Evolutionary conservation across 2,113 vertebrate genomes (phyloP).

Genomic region (Notothenia coriiceps): DNA sequence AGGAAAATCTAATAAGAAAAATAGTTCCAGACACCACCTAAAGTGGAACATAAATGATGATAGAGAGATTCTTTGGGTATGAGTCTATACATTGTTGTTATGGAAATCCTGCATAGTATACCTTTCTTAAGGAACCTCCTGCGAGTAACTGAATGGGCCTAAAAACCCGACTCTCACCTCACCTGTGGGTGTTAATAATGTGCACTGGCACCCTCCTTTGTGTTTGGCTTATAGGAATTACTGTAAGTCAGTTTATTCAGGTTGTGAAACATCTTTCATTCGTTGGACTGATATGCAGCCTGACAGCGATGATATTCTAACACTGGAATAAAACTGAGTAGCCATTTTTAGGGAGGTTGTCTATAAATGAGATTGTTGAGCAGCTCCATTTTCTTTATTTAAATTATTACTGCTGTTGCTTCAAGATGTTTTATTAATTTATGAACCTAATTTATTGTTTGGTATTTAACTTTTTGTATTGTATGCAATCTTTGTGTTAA

Average conservation of each 20-base stretch:
- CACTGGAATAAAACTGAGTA: slow-evolving; percentile 78
- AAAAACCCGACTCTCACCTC: background rate
- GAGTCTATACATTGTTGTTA: too few relatives aligned
- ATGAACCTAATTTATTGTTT: slow-evolving; percentile 84
- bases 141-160: slow-evolving; percentile 37
- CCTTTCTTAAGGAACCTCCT: slow-evolving; percentile 12
- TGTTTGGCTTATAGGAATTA: slow-evolving; percentile 48
- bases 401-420: slow-evolving; percentile 76
- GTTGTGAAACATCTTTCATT: slow-evolving; percentile 49
- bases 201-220: slow-evolving; percentile 61
- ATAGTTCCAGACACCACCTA: too few relatives aligned
- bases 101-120: too few relatives aligned
- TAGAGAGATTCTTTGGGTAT: too few relatives aligned
- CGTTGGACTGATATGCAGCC: slow-evolving; percentile 17
- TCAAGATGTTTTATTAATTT: slow-evolving; percentile 78
- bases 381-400: slow-evolving; percentile 74
- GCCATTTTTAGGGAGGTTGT: slow-evolving; percentile 52
- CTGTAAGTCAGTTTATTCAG: slow-evolving; percentile 42
- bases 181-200: slow-evolving; percentile 48
- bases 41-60: too few relatives aligned
- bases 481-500: slow-evolving; percentile 63
- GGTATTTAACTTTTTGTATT: slow-evolving; percentile 80
- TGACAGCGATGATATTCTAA: slow-evolving; percentile 48
- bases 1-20: too few relatives aligned
- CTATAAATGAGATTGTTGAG: slow-evolving; percentile 67